Conservation (phyloP, 2,888 invertebrate genomes). For the Plemyria rubiginata region DNA sequence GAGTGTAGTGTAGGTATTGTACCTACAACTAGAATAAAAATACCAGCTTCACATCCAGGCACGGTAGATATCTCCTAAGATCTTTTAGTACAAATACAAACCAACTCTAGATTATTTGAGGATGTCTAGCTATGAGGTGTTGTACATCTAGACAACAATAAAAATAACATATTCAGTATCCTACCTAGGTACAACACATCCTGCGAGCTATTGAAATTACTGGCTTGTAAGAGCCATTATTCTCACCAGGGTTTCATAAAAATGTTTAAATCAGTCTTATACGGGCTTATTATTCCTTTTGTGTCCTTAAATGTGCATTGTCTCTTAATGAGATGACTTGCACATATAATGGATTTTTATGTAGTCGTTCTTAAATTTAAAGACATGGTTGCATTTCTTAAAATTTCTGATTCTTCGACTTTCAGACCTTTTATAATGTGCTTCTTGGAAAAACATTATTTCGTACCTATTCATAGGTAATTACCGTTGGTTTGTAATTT, state of each 20-base stretch:
- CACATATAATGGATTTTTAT: constrained; percentile 35
- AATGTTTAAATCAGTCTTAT: constrained; percentile 56
- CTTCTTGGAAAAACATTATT: too few relatives aligned
- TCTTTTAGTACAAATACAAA: too few relatives aligned
- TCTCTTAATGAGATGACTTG: constrained; percentile 49
- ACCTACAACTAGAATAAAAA: too few relatives aligned
- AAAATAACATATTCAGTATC: constrained; percentile 29
- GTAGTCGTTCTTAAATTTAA: neutral
- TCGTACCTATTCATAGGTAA: too few relatives aligned
- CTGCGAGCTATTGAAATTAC: constrained; percentile 56
- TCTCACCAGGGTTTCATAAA: constrained; percentile 51
- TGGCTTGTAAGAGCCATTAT: constrained; percentile 50
- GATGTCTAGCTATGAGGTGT: neutral
- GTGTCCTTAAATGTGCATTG: constrained; percentile 57
- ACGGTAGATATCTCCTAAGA: too few relatives aligned
- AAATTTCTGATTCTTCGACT: too few relatives aligned
- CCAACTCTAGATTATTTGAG: too few relatives aligned
- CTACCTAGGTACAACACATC: constrained; percentile 48
- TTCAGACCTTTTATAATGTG: too few relatives aligned
- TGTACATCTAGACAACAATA: constrained; percentile 27
- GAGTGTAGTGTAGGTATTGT: constrained; percentile 12
- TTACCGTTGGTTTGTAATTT: too few relatives aligned
- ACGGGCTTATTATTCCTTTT: constrained; percentile 64
- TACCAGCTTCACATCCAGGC: too few relatives aligned
- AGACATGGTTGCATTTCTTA: too few relatives aligned